Conservation (phyloP, 2,113 vertebrate genomes). For the Grallaria varia region DNA sequence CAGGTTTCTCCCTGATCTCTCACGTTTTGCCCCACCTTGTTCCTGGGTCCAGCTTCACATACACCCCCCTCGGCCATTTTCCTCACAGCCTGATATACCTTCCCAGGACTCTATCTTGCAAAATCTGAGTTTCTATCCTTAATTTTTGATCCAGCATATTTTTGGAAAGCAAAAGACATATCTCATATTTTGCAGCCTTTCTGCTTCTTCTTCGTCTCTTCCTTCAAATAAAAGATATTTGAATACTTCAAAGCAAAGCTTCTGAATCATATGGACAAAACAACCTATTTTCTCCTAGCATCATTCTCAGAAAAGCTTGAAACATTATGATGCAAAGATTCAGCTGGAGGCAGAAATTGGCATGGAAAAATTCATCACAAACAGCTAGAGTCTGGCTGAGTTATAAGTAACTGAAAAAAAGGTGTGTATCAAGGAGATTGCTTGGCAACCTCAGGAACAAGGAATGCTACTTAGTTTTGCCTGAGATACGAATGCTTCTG, state of each 20-base stretch:
- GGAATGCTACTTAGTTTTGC: background rate
- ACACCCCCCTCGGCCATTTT: background rate
- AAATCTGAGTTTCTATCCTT: background rate
- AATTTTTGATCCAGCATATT: background rate
- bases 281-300: background rate
- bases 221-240: background rate
- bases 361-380: conserved; percentile 30
- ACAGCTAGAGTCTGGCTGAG: background rate
- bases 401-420: conserved; percentile 38
- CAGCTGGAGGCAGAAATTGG: conserved; percentile 35
- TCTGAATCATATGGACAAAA: background rate
- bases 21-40: background rate
- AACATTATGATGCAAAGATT: conserved; percentile 21
- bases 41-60: background rate
- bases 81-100: background rate
- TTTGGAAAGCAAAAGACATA: background rate
- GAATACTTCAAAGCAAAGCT: background rate
- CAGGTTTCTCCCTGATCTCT: background rate
- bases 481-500: background rate
- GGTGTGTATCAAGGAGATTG: background rate
- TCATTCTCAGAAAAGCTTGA: conserved; percentile 3
- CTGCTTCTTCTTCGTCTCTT: background rate
- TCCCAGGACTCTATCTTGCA: background rate
- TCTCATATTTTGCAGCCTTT: background rate
- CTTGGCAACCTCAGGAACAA: background rate